Evolutionary conservation across 2,888 invertebrate genomes (phyloP), one percentile per base, ranked within the genome.

Genomic region (Graphium colonna): DNA sequence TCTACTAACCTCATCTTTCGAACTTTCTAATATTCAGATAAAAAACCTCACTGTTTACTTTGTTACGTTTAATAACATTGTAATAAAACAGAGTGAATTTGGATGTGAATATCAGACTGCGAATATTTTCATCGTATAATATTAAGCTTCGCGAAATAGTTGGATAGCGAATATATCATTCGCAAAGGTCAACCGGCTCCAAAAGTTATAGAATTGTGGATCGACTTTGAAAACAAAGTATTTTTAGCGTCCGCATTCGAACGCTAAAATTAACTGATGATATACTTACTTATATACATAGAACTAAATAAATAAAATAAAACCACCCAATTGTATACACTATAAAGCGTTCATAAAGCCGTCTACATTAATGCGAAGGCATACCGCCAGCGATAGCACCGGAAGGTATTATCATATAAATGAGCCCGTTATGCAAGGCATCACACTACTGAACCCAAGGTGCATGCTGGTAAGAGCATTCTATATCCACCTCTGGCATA

Each of bases 401-500:
- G 53, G 53, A 49, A 44, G 39, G 43, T 17, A 53, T 52, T 42
- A 52, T 16, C 52, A 42, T 28, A 49, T 36, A 18, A 43, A 48
- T 43, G 38, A 49, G 17, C 48, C 36, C 15, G 28, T 42, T 47
- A 42, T 21, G 41, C 39, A 39, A 44, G 48, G 43, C 36, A 31
- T 48, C 18, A 48, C 42, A 44, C 31, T 48, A 48, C 39, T 16
- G 28, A 9, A 13, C 16, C 42, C 52, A 47, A 47, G 38, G 31
- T 41, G 54, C 54, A 49, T 44, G 40, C 54, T 54, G 31, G 40
- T 53, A 43, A 39, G 49, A 43, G 45, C 41, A 40, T 50, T 15
- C 21, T 45, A 45, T 16, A 50, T 60, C 62, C 81, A 94, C 94
- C 94, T 94, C 94, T 63, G 93, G 92, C 77, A 90, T 85, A 63